These are phyloP conservation scores for Bucco capensis DNA, from an alignment of 2,113 vertebrate species.

Conservation along the genomic window DNA sequence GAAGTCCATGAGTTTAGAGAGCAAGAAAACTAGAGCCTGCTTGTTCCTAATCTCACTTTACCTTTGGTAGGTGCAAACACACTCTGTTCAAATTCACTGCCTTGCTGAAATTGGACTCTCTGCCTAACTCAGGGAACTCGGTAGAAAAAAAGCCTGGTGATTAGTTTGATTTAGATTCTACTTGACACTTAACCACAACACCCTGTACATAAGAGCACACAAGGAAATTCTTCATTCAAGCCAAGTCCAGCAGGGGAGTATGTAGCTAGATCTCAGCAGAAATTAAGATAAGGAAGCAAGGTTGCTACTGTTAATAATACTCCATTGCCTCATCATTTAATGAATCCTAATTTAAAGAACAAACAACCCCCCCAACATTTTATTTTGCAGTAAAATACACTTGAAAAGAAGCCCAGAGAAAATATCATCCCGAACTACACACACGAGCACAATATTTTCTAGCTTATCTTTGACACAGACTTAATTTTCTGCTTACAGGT, in stretches of 20 bases:
- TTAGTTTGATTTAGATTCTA: constrained; percentile 2
- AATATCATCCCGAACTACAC: background rate
- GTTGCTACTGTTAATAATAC: background rate
- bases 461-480: background rate
- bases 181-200: background rate
- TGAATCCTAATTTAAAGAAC: background rate
- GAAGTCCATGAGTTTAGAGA: background rate
- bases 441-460: background rate
- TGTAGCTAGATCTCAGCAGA: background rate
- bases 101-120: background rate
- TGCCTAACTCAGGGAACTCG: background rate
- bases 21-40: background rate
- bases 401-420: background rate
- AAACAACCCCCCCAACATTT: background rate
- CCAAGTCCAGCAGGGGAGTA: background rate
- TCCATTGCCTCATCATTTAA: background rate
- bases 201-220: background rate
- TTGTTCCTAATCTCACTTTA: background rate
- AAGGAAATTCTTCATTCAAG: constrained; percentile 8
- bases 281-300: background rate
- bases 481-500: background rate
- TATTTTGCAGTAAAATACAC: background rate
- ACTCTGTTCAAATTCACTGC: background rate
- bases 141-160: background rate
- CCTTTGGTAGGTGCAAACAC: background rate